Evolutionary conservation across 2,113 vertebrate genomes (phyloP).

Genomic region (Globicephala melas): DNA sequence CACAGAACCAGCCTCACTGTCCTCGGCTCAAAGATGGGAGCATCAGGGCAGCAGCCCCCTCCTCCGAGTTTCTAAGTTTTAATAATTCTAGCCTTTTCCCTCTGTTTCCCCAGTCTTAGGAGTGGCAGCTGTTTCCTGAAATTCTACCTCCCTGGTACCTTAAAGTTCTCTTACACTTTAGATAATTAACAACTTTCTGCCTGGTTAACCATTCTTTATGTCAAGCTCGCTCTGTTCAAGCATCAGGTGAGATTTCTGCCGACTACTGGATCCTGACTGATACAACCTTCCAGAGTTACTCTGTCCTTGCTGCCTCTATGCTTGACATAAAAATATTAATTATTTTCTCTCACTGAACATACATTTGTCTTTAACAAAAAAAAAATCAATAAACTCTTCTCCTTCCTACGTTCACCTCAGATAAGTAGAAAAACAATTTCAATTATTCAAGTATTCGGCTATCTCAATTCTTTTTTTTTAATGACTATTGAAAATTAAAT

Average conservation of each 20-base stretch:
- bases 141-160: neutral
- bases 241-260: constrained; percentile 10
- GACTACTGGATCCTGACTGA: neutral
- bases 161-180: neutral
- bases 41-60: neutral
- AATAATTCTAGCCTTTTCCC: neutral
- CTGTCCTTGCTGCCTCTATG: neutral
- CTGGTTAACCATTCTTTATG: neutral
- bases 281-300: neutral
- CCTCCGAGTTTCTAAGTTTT: neutral
- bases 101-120: neutral
- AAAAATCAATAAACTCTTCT: neutral
- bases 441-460: neutral
- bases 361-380: neutral
- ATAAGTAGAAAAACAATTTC: neutral
- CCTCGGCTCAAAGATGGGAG: neutral
- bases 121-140: neutral
- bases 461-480: neutral
- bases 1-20: neutral
- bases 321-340: neutral
- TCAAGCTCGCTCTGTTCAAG: neutral
- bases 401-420: neutral
- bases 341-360: neutral
- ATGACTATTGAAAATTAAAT: neutral
- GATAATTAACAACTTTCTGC: neutral